Evolutionary conservation across 2,797 vertebrate genomes (phyloP).

Genomic region (Gymnopithys bicolor): DNA sequence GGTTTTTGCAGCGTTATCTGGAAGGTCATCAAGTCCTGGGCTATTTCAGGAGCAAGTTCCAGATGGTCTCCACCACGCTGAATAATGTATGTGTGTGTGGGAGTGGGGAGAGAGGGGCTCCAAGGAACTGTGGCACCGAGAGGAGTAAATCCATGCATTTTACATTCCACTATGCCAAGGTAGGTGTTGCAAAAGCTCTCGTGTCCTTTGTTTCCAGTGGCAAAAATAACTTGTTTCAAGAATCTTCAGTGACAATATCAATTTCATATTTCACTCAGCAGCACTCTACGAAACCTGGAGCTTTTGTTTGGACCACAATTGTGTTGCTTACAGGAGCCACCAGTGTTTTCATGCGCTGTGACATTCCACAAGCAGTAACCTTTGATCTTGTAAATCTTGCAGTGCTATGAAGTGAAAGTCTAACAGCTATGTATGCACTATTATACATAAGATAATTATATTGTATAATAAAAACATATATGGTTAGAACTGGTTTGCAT

Average conservation of each 20-base stretch:
- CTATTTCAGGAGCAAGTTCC: constrained; percentile 65
- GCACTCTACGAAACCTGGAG: neutral
- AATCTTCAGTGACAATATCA: neutral
- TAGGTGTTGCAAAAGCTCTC: neutral
- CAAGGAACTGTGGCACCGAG: neutral
- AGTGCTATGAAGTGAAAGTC: neutral
- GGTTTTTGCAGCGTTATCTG: constrained; percentile 18
- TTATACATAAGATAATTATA: neutral
- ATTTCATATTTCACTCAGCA: neutral
- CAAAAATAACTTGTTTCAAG: neutral
- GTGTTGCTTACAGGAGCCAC: neutral
- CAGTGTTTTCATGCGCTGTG: neutral
- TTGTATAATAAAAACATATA: neutral
- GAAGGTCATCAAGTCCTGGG: constrained; percentile 66
- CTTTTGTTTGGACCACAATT: neutral
- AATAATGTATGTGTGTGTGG: constrained; percentile 48
- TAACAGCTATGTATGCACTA: neutral
- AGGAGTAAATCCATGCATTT: neutral
- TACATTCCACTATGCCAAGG: neutral
- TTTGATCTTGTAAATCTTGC: neutral
- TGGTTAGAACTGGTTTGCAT: neutral
- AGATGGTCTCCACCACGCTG: constrained; percentile 54
- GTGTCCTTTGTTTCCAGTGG: neutral
- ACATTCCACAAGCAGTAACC: neutral
- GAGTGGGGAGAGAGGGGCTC: constrained; percentile 24